Evolutionary conservation across 2,113 vertebrate genomes (phyloP).

Genomic region (Corythaeola cristata): DNA sequence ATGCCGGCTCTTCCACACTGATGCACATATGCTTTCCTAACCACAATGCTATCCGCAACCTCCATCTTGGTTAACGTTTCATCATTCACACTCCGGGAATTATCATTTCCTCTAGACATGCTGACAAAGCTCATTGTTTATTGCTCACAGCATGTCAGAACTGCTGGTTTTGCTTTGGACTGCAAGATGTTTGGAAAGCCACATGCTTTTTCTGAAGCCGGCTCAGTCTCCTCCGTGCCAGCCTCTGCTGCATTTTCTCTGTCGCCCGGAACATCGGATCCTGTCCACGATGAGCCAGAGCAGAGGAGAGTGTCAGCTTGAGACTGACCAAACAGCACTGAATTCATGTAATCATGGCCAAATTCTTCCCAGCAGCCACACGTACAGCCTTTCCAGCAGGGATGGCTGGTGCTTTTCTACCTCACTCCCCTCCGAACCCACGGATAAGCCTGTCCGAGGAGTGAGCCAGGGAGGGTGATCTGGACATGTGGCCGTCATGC

Average conservation of each 20-base stretch:
- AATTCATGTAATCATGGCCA: not conserved
- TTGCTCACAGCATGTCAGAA: slow-evolving; percentile 58
- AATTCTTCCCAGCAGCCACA: slow-evolving; percentile 6
- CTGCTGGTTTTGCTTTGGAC: slow-evolving; percentile 66
- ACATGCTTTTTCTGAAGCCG: slow-evolving; percentile 29
- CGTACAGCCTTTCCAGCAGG: not conserved
- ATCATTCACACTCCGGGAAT: slow-evolving; percentile 57
- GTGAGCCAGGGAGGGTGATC: not conserved
- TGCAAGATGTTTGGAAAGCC: slow-evolving; percentile 63
- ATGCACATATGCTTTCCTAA: slow-evolving; percentile 10
- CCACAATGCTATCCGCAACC: slow-evolving; percentile 8
- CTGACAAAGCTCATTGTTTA: slow-evolving; percentile 69
- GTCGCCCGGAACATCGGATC: not conserved
- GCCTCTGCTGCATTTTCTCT: not conserved
- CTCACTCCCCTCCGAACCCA: not conserved
- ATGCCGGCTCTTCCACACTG: not conserved
- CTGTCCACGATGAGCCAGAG: not conserved
- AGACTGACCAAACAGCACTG: not conserved
- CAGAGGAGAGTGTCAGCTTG: not conserved
- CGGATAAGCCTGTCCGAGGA: not conserved
- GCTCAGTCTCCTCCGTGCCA: not conserved
- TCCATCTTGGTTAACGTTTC: slow-evolving; percentile 57
- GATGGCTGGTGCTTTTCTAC: not conserved
- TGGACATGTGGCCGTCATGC: not conserved
- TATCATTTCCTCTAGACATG: slow-evolving; percentile 62